Conservation (phyloP, 2,797 vertebrate genomes). For the Bovichtus diacanthus region DNA sequence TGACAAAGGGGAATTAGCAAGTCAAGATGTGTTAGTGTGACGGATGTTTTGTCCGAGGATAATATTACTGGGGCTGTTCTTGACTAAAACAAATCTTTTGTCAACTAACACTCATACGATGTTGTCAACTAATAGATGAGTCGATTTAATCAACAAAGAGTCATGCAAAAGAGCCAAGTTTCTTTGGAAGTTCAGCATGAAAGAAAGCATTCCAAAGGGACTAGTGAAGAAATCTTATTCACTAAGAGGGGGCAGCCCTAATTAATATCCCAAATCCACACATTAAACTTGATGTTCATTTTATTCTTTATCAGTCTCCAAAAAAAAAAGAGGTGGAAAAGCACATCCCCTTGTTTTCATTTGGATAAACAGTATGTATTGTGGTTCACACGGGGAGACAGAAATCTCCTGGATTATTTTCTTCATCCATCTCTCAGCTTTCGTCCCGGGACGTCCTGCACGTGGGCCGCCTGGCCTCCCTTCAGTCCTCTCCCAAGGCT, state of each 20-base stretch:
- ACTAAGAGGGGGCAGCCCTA: too few species aligned
- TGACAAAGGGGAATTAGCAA: slow-evolving; percentile 18
- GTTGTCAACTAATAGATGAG: too few species aligned
- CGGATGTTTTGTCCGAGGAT: slow-evolving; percentile 14
- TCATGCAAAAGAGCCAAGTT: too few species aligned
- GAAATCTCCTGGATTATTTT: slow-evolving; percentile 47
- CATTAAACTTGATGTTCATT: not conserved
- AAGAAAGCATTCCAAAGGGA: too few species aligned
- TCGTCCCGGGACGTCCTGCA: slow-evolving; percentile 43
- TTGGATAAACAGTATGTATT: slow-evolving; percentile 22
- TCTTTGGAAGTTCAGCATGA: too few species aligned
- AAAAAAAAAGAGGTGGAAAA: slow-evolving; percentile 7
- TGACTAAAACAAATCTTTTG: too few species aligned
- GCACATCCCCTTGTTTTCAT: slow-evolving; percentile 20
- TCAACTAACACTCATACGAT: too few species aligned
- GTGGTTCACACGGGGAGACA: slow-evolving; percentile 29
- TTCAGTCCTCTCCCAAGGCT: slow-evolving; percentile 59
- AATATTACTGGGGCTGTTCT: not conserved
- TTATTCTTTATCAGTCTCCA: not conserved
- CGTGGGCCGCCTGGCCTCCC: slow-evolving; percentile 64
- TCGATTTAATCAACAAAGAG: too few species aligned
- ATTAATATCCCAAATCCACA: not conserved
- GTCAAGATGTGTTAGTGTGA: slow-evolving; percentile 26
- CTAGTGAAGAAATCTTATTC: too few species aligned
- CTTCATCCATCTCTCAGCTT: slow-evolving; percentile 17